Base-by-base conservation (phyloP, 2,888 invertebrate genomes). In the Opisthograptis luteolata region DNA sequence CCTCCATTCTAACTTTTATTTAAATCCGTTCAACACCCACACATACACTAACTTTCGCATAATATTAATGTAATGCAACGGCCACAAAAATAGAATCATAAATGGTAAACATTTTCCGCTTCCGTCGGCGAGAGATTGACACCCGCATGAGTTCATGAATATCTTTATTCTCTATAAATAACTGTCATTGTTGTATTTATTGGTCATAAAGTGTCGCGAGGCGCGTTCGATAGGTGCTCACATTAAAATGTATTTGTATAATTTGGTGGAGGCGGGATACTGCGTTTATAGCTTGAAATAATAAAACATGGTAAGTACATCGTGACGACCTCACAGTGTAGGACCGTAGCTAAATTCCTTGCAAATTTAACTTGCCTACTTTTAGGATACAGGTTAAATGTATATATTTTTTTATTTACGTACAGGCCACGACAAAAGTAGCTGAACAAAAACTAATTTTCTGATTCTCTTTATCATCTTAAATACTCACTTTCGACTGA, bases 261-360 rank as follows among this genome's bases (percentile, higher is more conserved):
- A 84, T 85, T 81, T 73, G 71, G 68, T 65, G 64, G 64, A 71
- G 68, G 64, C 62, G 57, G 55, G 66, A 66, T 60, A 68, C 63
- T 72, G 65, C 72, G 77, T 84, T 87, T 84, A 84, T 82, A 71
- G 79, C 82, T 73, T 65, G 66, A 81, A 84, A 87, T 83, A 87
- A 87, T 89, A 87, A 87, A 88, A 86, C 79, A 82, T 79, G 81
- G 78, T 78, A n/a, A n/a, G n/a, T n/a, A 77, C 78, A 77, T 78
- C 70, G 76, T 81, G 81, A 81, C 80, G 77, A 76, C 7, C 27
- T 1, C 4, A 24, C 22, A n/a, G 28, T 13, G 12, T 30, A 71
- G 73, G 79, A 73, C 46, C 28, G 28, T 28, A 10, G 14, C 6
- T 40, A 10, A 47, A 28, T 20, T 24, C n/a, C 17, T 3, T 24